These are phyloP conservation scores for Melanotaenia nigrans DNA, from an alignment of 2,797 vertebrate genomes.

Conservation along the genomic window DNA sequence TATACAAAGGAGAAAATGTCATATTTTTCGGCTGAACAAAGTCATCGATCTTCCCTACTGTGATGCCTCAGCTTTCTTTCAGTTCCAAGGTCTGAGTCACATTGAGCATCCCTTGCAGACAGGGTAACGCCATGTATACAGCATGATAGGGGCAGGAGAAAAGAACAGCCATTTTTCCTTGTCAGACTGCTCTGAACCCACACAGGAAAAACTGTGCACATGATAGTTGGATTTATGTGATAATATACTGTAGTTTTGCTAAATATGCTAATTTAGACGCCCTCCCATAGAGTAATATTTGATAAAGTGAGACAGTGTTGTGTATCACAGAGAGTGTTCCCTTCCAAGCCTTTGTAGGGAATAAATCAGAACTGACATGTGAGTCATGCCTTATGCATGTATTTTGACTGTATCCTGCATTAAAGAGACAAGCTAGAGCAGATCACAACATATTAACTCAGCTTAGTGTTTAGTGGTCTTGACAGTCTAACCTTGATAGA, in stretches of 20 bases:
- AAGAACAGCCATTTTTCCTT: conserved; percentile 60
- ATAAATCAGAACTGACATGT: conserved; percentile 52
- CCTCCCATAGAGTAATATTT: background rate
- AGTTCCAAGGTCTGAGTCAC: conserved; percentile 69
- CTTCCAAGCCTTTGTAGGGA: background rate
- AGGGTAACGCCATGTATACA: conserved; percentile 51
- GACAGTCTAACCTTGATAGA: conserved; percentile 33
- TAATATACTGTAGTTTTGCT: conserved; percentile 21
- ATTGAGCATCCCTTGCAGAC: conserved; percentile 61
- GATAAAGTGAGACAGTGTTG: conserved; percentile 21
- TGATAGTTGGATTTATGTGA: conserved; percentile 10
- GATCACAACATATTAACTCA: conserved; percentile 52
- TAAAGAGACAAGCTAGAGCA: conserved; percentile 49
- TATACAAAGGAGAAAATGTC: conserved; percentile 59
- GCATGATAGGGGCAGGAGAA: conserved; percentile 35
- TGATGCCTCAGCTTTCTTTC: conserved; percentile 52
- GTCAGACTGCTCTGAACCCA: conserved; percentile 44
- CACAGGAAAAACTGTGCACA: conserved; percentile 22
- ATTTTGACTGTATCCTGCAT: conserved; percentile 49
- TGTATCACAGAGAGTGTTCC: conserved; percentile 22
- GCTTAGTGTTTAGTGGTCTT: conserved; percentile 20
- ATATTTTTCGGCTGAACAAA: conserved; percentile 64
- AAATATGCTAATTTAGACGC: conserved; percentile 23
- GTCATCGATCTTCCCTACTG: conserved; percentile 66
- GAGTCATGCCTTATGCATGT: conserved; percentile 57